Evolutionary conservation across 2,113 vertebrate species (phyloP), one percentile per base, ranked within the genome.

Genomic region (Pygoscelis antarcticus): DNA sequence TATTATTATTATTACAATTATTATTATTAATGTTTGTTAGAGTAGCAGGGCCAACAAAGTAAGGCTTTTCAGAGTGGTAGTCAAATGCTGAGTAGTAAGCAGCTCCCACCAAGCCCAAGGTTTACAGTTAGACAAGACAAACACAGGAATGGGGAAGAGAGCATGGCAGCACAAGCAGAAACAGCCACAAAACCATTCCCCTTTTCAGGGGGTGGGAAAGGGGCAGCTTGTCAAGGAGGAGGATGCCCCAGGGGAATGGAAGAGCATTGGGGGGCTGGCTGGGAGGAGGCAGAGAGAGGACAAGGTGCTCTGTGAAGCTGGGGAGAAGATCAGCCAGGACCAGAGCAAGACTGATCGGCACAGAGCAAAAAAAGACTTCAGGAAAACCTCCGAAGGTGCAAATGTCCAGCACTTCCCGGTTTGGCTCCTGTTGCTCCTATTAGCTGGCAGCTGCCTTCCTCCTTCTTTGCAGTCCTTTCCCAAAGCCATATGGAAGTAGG

Each of bases 401-500:
- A 65, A 76, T 30, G 25, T 26, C 46, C 85, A 30, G 12, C 19
- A 19, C 61, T 78, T 87, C 30, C 74, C 21, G 0, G 16, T 20
- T 27, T 22, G 51, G 13, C 8, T 81, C 16, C 20, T 58, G 6
- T 74, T 80, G 66, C 49, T 96, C n/a, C 36, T 29, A 14, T 54
- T 46, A 49, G 69, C 32, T 64, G 47, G 18, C 61, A 80, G 54
- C 54, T 34, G 5, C 42, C 54, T 44, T 83, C 60, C 4, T 62
- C 40, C 85, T 95, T 92, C 47, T 81, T 80, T 86, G 42, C 34
- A 92, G 62, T 36, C 60, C 55, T 94, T 95, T 65, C 65, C 57
- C 60, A 90, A 95, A 92, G 88, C 92, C 92, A 92, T 94, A 94
- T 94, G 95, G 92, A 85, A 62, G 49, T 58, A 77, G 88, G 92